These are phyloP conservation scores for Cyanoderma ruficeps DNA, from an alignment of 2,113 vertebrate species.

Conservation along the genomic window DNA sequence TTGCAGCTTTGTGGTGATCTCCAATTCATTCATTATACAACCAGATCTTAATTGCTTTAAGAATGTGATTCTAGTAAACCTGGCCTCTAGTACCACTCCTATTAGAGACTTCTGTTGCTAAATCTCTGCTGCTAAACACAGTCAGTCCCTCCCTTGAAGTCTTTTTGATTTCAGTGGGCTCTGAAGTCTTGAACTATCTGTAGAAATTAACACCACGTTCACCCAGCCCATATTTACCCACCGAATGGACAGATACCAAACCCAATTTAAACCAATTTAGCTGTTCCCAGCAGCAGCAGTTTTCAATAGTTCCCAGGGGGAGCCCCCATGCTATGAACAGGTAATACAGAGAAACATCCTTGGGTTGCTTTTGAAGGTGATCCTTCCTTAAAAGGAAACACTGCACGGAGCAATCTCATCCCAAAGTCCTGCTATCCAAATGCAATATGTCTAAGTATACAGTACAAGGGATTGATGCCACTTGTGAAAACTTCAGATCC, in stretches of 20 bases:
- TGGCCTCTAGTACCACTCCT: neutral
- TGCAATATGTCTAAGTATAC: fast-evolving
- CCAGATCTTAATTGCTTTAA: slow-evolving; percentile 54
- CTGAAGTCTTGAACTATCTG: neutral
- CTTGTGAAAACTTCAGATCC: neutral
- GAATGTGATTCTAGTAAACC: slow-evolving; percentile 15
- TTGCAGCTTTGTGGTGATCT: slow-evolving; percentile 29
- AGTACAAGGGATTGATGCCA: neutral
- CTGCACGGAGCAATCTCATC: neutral
- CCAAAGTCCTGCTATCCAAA: neutral
- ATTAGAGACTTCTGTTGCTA: neutral
- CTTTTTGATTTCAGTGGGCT: neutral
- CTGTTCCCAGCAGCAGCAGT: neutral
- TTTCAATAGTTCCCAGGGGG: neutral
- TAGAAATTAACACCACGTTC: neutral
- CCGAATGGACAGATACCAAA: neutral
- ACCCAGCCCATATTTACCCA: neutral
- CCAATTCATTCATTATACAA: slow-evolving; percentile 49
- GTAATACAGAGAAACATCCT: neutral
- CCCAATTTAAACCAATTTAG: neutral
- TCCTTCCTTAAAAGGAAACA: neutral
- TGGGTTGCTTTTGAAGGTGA: neutral
- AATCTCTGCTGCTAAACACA: neutral
- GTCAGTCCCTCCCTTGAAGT: neutral
- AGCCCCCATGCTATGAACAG: neutral